Evolutionary conservation across 2,888 invertebrate species (phyloP), one percentile per base, ranked within the genome.

Genomic region (Lepas anatifera): DNA sequence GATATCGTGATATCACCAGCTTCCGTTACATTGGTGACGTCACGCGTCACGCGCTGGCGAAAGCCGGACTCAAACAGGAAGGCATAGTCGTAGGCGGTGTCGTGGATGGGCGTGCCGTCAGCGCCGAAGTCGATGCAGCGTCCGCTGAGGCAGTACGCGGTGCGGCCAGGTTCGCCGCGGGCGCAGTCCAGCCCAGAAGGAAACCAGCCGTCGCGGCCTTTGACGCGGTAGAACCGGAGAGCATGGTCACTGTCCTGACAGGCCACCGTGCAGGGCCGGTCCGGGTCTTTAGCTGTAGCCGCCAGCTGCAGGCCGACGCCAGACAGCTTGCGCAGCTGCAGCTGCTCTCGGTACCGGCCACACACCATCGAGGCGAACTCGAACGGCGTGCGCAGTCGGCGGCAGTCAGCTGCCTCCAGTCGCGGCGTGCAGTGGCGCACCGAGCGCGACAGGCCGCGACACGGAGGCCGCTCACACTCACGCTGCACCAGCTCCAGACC

Each of bases 221-320:
- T 91, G 0, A 91, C 91, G 74, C 91, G 80, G 80, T 91, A 91
- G 81, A 90, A 92, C 68, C 91, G 83, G 76, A 90, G 90, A 0
- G 86, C 82, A 6, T 88, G 86, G 4, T 83, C 81, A 76, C 89
- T 89, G 78, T 92, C 91, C 77, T 92, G 91, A 74, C 92, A 92
- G 11, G 91, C 91, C 4, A 92, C 86, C 39, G 88, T 85, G 76
- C 92, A 92, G 0, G 90, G 87, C 46, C 91, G 83, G 80, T 92
- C 90, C 0, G 89, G 88, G 76, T 92, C 91, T 78, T 89, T 89
- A 85, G 83, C 0, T 67, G 87, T 88, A 0, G 90, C 87, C 22
- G 89, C 87, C 77, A 92, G 87, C 81, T 92, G 92, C 85, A 90
- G 89, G 3, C 92, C 92, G 72, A 89, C 81, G 0, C 92, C 92